Conservation (phyloP, 1,140 invertebrate species). For the Macrocentrus cingulum region DNA sequence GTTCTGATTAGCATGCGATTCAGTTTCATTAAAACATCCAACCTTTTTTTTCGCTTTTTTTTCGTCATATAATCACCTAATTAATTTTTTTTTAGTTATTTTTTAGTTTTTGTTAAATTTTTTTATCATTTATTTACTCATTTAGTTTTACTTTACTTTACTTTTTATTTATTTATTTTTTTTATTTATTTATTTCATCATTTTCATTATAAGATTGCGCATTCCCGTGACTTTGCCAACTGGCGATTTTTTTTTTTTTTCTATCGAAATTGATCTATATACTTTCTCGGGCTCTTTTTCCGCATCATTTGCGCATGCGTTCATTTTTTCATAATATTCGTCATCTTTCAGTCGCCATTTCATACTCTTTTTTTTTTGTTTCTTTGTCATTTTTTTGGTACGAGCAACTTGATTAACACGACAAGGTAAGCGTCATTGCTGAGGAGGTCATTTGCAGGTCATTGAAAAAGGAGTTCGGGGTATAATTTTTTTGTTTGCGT, state of each 20-base stretch:
- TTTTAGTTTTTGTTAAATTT: conserved; percentile 25
- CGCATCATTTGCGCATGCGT: conserved; percentile 1
- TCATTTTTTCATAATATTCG: conserved; percentile 9
- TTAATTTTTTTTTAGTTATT: conserved; percentile 24
- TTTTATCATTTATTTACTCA: conserved; percentile 22
- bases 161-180: background rate
- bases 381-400: conserved; percentile 56
- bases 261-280: conserved; percentile 19
- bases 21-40: conserved; percentile 40
- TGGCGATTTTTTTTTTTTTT: conserved; percentile 22
- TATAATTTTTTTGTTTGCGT: conserved; percentile 14
- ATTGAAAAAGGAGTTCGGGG: conserved; percentile 25
- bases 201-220: conserved; percentile 42
- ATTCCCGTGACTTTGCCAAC: conserved; percentile 39
- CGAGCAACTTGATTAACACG: conserved; percentile 60
- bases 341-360: conserved; percentile 32
- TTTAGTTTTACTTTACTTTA: conserved; percentile 2
- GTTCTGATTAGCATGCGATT: conserved; percentile 60
- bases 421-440: conserved; percentile 61
- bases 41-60: conserved; percentile 20
- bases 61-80: conserved; percentile 10
- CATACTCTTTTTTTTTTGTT: conserved; percentile 29
- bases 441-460: conserved; percentile 46
- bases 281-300: conserved; percentile 25
- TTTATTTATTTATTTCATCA: too few species aligned